Percentiles rank a stretch among this genome's conserved stretches.
phyloP scores from a whole-genome alignment of 2,888 invertebrate genomes.

The Athalia circularis region DNA sequence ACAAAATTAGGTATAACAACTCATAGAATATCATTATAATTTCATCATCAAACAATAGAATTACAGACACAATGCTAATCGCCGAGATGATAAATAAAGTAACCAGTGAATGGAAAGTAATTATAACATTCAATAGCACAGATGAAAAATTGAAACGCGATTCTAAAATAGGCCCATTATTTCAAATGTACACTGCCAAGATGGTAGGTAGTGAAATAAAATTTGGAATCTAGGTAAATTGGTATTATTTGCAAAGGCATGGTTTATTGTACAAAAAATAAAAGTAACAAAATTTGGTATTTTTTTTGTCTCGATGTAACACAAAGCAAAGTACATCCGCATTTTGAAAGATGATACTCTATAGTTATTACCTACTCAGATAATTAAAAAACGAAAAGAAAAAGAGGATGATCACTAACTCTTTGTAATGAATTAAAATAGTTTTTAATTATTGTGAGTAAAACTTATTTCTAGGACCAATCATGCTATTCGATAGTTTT shows the following conservation, averaged over 20 bases:
- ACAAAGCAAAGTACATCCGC: constrained; percentile 15
- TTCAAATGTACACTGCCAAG: constrained; percentile 36
- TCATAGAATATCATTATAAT: constrained; percentile 48
- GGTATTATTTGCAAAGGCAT: constrained; percentile 51
- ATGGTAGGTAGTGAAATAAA: constrained; percentile 58
- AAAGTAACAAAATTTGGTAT: background rate
- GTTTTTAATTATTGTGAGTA: constrained; percentile 39
- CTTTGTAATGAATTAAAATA: constrained; percentile 12
- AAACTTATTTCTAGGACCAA: constrained; percentile 43
- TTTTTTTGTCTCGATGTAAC: background rate
- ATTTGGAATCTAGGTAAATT: constrained; percentile 29
- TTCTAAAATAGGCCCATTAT: constrained; percentile 22
- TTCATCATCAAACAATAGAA: background rate
- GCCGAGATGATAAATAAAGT: background rate
- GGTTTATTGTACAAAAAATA: constrained; percentile 65
- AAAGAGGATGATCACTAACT: no score
- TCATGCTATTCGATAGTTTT: constrained; percentile 50
- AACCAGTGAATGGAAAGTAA: constrained; percentile 12
- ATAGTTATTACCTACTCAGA: background rate
- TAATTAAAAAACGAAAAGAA: constrained; percentile 28
- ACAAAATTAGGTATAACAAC: constrained; percentile 52
- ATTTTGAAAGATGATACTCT: constrained; percentile 22
- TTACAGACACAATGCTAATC: background rate
- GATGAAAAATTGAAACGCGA: background rate
- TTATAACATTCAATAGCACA: background rate